These are phyloP conservation scores for Atopsyche davidsoni DNA, from an alignment of 1,140 invertebrate genomes.

Conservation along the genomic window DNA sequence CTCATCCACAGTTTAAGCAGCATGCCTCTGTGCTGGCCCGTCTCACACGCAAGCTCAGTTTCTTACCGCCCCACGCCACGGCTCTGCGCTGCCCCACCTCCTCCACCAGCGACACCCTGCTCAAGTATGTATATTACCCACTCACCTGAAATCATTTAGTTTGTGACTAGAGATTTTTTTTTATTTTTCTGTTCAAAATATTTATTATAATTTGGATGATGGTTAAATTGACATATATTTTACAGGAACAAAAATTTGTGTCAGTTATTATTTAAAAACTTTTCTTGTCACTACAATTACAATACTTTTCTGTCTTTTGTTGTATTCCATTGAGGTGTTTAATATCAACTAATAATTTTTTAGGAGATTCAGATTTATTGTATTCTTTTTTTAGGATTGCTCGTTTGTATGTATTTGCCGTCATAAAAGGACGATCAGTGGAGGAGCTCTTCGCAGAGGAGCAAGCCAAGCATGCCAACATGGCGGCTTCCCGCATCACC, in stretches of 20 bases:
- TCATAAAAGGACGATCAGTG: slow-evolving; percentile 54
- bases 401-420: slow-evolving; percentile 53
- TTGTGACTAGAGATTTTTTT: no score
- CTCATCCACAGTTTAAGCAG: slow-evolving; percentile 56
- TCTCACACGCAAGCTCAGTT: slow-evolving; percentile 43
- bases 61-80: slow-evolving; percentile 39
- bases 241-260: no score
- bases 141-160: no score
- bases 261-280: no score
- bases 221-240: no score
- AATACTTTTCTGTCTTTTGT: slow-evolving; percentile 1
- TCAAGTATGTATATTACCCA: no score
- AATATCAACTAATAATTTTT: background rate
- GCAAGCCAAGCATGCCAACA: slow-evolving; percentile 36
- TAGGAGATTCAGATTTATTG: background rate
- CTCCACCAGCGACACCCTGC: slow-evolving; percentile 47
- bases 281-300: no score
- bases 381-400: slow-evolving; percentile 46
- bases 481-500: slow-evolving; percentile 34
- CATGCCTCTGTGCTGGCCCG: slow-evolving; percentile 53
- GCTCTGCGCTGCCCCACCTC: slow-evolving; percentile 34
- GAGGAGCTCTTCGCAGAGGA: slow-evolving; percentile 51
- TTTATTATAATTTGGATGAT: background rate
- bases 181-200: background rate
- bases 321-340: background rate